Conservation (phyloP, 2,113 vertebrate genomes). For the Mirounga angustirostris region DNA sequence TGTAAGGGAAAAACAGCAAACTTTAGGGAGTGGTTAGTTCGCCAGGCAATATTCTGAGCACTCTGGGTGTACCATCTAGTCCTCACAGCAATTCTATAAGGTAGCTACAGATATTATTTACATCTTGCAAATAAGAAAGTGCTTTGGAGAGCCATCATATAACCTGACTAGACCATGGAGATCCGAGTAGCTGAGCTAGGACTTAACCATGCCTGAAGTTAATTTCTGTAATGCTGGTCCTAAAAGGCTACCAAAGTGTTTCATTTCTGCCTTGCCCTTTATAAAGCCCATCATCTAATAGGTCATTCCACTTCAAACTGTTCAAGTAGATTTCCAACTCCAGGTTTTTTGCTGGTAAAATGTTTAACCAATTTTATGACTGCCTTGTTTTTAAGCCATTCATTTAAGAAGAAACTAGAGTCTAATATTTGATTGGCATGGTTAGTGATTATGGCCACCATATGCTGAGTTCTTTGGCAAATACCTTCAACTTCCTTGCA, state of each 20-base stretch:
- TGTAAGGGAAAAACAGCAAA: background rate
- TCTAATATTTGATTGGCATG: background rate
- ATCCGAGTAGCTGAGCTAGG: background rate
- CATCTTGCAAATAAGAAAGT: background rate
- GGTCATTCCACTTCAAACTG: background rate
- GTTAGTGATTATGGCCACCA: background rate
- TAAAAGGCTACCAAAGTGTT: background rate
- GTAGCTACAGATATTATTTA: background rate
- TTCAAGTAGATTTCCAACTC: background rate
- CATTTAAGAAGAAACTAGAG: constrained; percentile 33
- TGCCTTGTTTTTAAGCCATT: background rate
- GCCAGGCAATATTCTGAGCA: background rate
- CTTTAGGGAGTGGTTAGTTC: background rate
- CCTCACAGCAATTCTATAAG: background rate
- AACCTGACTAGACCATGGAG: background rate
- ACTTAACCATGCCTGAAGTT: background rate
- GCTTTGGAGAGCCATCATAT: background rate
- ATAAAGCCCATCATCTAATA: background rate
- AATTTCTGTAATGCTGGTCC: background rate
- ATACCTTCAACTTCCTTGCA: background rate
- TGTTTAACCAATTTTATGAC: background rate
- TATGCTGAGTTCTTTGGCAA: background rate
- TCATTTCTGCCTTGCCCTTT: background rate
- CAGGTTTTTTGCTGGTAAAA: background rate
- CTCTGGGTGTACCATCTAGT: background rate